phyloP scores from a whole-genome alignment of 2,113 vertebrate genomes.

The Maylandia zebra region DNA sequence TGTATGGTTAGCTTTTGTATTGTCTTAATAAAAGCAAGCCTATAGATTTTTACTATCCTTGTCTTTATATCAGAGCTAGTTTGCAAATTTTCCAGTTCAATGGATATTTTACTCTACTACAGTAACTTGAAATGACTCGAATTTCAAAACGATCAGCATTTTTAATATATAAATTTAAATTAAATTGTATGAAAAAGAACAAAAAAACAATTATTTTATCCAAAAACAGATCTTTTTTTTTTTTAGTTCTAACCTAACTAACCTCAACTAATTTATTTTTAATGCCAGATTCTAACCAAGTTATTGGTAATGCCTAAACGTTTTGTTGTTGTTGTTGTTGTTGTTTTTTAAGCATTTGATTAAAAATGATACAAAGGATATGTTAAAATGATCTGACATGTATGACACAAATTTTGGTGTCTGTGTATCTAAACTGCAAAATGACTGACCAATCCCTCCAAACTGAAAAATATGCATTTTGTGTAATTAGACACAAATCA shows the following conservation, averaged over 20 bases:
- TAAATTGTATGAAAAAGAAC: neutral
- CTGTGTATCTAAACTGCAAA: neutral
- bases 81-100: neutral
- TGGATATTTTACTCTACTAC: neutral
- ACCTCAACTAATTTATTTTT: neutral
- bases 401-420: neutral
- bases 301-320: neutral
- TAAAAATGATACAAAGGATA: neutral
- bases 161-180: neutral
- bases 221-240: neutral
- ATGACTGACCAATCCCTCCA: rapidly evolving
- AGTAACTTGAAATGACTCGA: neutral
- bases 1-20: neutral
- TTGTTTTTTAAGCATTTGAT: neutral
- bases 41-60: neutral
- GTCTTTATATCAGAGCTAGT: neutral
- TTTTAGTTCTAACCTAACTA: neutral
- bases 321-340: neutral
- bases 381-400: neutral
- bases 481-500: neutral
- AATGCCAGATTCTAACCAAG: neutral
- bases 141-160: neutral
- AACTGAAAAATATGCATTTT: neutral
- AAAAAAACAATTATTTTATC: neutral
- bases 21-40: neutral